Base-by-base conservation (phyloP, 1,140 invertebrate species). In the Dermatophagoides farinae region DNA sequence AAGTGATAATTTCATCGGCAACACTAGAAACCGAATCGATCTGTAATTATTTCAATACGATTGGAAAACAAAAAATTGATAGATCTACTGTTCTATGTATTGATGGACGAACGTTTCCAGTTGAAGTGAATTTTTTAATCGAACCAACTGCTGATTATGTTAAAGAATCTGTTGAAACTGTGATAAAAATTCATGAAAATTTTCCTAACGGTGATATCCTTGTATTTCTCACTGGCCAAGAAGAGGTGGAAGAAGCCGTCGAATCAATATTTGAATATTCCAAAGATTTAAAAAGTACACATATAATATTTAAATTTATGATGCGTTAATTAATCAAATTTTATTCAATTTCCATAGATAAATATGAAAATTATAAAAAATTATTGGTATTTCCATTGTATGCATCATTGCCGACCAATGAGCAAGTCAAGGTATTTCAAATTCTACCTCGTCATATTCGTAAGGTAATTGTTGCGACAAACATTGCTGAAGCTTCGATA, bases 401-500 rank as follows among this genome's bases (percentile, higher is more conserved):
- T 71, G 89, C 89, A 20, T 84, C 86, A 59, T 73, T 97, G 55
- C 80, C 86, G 0, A 79, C 83, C 65, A 74, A 80, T 44, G 86
- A 89, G 64, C 76, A 97, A 72, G 69, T 97, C 44, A 86, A 86
- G 70, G 88, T 86, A 1, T 96, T 96, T 72, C 82, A 86, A 66
- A 78, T 76, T 38, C 77, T 83, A 4, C 78, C 84, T n/a, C 78
- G 80, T 67, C 80, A 80, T 39, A 77, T 78, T 0, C 76, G 95
- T 39, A 98, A 98, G 75, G 81, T 97, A 37, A 80, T 99, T 0
- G 76, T 97, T 18, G 86, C 93, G 0, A 99, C 95, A 5, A 98
- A 98, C 71, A 89, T 98, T 59, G 93, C 93, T 0, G 95, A 98
- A 75, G 90, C 93, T 0, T 97, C 91, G 6, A 80, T 98, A 23